Percentiles rank a stretch among this genome's conserved stretches.
phyloP scores from a whole-genome alignment of 2,888 invertebrate genomes.

The Apotomis turbidana region DNA sequence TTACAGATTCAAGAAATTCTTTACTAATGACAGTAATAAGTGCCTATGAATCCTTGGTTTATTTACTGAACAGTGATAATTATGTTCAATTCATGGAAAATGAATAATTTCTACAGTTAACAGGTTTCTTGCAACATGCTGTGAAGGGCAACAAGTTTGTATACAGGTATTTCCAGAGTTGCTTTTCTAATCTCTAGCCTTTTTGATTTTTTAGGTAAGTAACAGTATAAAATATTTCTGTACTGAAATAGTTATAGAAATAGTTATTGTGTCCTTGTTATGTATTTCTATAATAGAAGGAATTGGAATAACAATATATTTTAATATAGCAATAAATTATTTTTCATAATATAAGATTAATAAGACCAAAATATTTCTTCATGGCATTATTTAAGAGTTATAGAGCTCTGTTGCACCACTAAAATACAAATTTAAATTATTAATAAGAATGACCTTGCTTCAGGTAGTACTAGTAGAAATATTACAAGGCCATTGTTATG shows the following conservation, averaged over 20 bases:
- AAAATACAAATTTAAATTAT: slow-evolving; percentile 12
- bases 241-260: too few relatives aligned
- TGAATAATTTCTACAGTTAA: slow-evolving; percentile 10
- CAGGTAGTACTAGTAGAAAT: slow-evolving; percentile 15
- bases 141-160: not conserved
- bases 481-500: slow-evolving; percentile 34
- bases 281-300: too few relatives aligned
- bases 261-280: too few relatives aligned
- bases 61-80: not conserved
- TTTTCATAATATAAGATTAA: too few relatives aligned
- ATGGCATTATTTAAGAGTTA: not conserved
- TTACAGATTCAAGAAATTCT: too few relatives aligned
- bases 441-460: slow-evolving; percentile 43
- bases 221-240: too few relatives aligned
- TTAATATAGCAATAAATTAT: too few relatives aligned
- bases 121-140: not conserved
- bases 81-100: not conserved
- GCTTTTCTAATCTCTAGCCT: not conserved
- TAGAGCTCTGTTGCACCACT: not conserved
- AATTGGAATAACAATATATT: too few relatives aligned
- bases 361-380: not conserved
- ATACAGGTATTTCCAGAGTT: not conserved
- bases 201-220: not conserved
- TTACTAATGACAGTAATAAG: too few relatives aligned
- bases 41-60: slow-evolving; percentile 1